Evolutionary conservation across 2,888 invertebrate genomes (phyloP).

Genomic region (Protonemura montana): DNA sequence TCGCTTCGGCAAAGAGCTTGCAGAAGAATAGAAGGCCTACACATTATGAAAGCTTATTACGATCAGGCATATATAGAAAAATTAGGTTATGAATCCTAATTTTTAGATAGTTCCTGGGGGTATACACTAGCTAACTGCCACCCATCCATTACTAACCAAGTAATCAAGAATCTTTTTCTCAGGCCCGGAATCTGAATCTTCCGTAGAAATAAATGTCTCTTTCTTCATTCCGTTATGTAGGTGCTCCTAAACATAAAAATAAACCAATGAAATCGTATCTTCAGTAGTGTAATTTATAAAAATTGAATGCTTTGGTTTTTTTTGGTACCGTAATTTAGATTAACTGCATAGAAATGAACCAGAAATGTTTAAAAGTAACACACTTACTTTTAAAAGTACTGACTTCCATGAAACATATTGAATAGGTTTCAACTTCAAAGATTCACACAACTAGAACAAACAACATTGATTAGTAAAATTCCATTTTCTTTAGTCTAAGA

Average conservation of each 20-base stretch:
- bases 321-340: conserved; percentile 22
- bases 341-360: conserved; percentile 30
- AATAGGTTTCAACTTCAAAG: conserved; percentile 82
- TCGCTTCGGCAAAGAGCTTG: not conserved
- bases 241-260: conserved; percentile 56
- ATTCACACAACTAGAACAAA: conserved; percentile 71
- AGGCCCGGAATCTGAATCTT: conserved; percentile 63
- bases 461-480: not conserved
- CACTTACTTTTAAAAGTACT: conserved; percentile 75
- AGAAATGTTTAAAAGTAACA: not conserved
- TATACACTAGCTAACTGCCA: conserved; percentile 56
- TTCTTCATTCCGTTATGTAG: conserved; percentile 57
- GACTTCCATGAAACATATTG: conserved; percentile 91
- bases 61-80: not conserved
- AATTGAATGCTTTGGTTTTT: no score
- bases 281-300: not conserved
- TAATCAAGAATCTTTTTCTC: conserved; percentile 65
- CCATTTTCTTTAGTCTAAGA: no score
- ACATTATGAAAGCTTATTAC: not conserved
- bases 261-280: not conserved
- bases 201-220: conserved; percentile 47
- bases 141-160: conserved; percentile 66
- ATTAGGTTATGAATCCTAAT: not conserved
- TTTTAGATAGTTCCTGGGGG: not conserved
- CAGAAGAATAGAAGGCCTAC: not conserved